Evolutionary conservation across 2,113 vertebrate genomes (phyloP), one percentile per base, ranked within the genome.

Genomic region (Cavia aperea): DNA sequence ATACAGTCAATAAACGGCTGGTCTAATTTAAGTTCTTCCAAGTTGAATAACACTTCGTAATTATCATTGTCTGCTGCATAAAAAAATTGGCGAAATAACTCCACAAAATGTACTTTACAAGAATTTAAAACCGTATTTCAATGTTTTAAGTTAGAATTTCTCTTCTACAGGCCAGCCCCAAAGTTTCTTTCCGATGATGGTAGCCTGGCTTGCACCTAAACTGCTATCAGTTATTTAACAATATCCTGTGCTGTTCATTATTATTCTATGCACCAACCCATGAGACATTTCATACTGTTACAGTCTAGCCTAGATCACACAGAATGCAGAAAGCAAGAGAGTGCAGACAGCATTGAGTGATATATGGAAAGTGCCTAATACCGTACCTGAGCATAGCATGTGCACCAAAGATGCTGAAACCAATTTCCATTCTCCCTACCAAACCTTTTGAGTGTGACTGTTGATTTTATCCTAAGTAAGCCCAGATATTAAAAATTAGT

Each of bases 1-100:
- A 99, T 98, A 91, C 98, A 98, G 93, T 99, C 98, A 96, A 99
- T 96, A 95, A 97, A 95, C 21, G 96, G 96, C 95, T 97, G 96
- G 66, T 97, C 96, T 95, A 98, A 97, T 19, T 98, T 97, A 75
- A 97, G 94, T 89, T 98, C 98, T 96, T 98, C 96, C 24, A 96
- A 84, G 93, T 94, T 97, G 93, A 98, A 97, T 93, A 98, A 95
- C 88, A 98, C 62, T 89, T 97, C 97, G 49, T 93, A 94, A 77
- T 96, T 96, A 84, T 90, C 96, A 94, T 84, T 94, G 96, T 93
- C 97, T 96, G 91, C 75, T 96, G 79, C 15, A 92, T 87, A 93
- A 86, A 93, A 54, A 78, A 96, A 96, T 7, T 62, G 36, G 92
- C 81, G 33, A 90, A 65, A 77, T 46, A 93, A 92, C 1, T 87